Evolutionary conservation across 37 sponge, comb jelly and placozoan genomes (phyloP).

Genomic region (Geodia barretti): DNA sequence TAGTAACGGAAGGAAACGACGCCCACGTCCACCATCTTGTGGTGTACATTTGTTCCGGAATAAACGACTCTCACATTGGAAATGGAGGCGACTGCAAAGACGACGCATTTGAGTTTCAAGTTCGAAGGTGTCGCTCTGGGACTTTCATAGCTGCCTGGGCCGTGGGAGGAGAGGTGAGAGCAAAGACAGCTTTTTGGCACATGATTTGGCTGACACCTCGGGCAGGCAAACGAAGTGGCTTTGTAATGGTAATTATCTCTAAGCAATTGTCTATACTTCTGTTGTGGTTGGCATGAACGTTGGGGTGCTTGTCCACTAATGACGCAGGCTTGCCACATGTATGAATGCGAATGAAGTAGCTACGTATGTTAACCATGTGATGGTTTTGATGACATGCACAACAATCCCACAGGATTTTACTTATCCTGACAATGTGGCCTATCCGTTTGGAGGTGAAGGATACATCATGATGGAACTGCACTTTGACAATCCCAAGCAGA

Average conservation of each 20-base stretch:
- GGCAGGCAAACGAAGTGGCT: no score
- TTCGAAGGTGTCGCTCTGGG: slow-evolving; percentile 5
- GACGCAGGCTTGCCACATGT: no score
- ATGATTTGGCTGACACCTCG: no score
- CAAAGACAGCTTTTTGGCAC: no score
- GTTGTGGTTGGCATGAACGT: no score
- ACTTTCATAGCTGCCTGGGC: slow-evolving; percentile 45
- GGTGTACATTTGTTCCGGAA: slow-evolving; percentile 11
- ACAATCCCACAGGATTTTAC: slow-evolving; percentile 42
- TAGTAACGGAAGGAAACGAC: slow-evolving; percentile 1
- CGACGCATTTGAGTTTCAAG: background rate
- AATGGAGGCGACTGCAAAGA: background rate
- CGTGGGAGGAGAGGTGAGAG: slow-evolving; percentile 58
- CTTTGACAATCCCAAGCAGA: slow-evolving; percentile 61
- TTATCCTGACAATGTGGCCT: slow-evolving; percentile 60
- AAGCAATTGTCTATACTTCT: no score
- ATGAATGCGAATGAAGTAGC: no score
- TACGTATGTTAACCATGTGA: no score
- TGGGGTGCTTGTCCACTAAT: no score
- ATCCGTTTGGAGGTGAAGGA: slow-evolving; percentile 72
- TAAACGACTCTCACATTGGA: slow-evolving; percentile 3
- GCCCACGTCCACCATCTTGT: slow-evolving; percentile 54
- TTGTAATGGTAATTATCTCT: no score
- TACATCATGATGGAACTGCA: slow-evolving; percentile 62
- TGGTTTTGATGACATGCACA: background rate